These are phyloP conservation scores for Eunapius fragilis DNA, from an alignment of 37 sponge, comb jelly and placozoan genomes.

Conservation along the genomic window DNA sequence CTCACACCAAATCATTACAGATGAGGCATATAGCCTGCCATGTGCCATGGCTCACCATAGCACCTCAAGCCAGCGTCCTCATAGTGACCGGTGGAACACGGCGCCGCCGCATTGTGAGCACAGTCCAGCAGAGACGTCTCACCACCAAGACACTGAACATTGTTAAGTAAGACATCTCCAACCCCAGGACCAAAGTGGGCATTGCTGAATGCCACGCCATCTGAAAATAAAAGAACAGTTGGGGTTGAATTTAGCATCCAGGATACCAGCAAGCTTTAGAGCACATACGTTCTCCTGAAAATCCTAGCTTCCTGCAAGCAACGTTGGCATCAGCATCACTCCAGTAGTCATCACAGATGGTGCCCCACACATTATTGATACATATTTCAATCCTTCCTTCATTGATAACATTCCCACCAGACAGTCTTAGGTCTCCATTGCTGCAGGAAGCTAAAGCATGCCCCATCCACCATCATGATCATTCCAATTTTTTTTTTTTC, in stretches of 20 bases:
- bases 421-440: constrained; percentile 9
- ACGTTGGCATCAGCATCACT: constrained; percentile 6
- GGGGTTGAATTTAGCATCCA: too few species aligned
- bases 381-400: constrained; percentile 21
- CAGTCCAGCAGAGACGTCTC: not conserved
- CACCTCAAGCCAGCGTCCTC: not conserved
- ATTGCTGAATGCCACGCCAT: not conserved
- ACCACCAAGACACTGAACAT: not conserved
- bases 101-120: not conserved
- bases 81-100: too few species aligned
- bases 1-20: not conserved
- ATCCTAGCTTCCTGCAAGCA: constrained; percentile 5
- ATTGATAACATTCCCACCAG: constrained; percentile 11
- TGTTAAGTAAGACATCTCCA: not conserved
- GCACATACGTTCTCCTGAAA: not conserved
- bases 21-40: too few species aligned
- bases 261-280: too few species aligned
- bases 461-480: constrained; percentile 5
- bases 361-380: constrained; percentile 27
- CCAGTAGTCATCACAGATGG: constrained; percentile 19
- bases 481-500: too few species aligned
- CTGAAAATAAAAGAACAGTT: not conserved
- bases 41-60: not conserved
- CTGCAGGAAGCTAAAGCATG: constrained; percentile 3
- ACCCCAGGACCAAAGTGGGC: not conserved